Percentiles rank a stretch among this genome's conserved stretches.
Evolutionary conservation across 2,888 invertebrate species (phyloP).

Genomic region (Bhutanitis thaidina): DNA sequence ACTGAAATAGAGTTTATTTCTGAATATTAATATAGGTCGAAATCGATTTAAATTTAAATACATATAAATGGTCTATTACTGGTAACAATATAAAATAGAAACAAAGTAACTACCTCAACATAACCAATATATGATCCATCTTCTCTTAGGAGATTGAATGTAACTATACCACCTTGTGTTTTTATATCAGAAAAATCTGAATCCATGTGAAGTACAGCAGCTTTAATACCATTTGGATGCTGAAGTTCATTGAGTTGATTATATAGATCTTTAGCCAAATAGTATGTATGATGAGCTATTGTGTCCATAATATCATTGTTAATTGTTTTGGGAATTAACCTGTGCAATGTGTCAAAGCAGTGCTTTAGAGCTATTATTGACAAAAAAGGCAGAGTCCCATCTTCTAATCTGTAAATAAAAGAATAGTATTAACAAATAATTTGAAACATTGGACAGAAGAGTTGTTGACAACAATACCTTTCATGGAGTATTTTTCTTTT

Average conservation of each 20-base stretch:
- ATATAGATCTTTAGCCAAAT: conserved; percentile 87
- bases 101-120: no score
- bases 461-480: conserved; percentile 73
- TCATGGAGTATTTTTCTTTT: conserved; percentile 84
- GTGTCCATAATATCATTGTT: conserved; percentile 76
- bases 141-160: conserved; percentile 90
- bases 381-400: conserved; percentile 94
- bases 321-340: conserved; percentile 79
- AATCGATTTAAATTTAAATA: no score
- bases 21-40: no score
- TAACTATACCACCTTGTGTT: conserved; percentile 91
- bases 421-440: background rate
- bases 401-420: conserved; percentile 87
- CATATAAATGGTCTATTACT: no score
- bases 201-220: conserved; percentile 87
- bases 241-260: conserved; percentile 79
- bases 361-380: conserved; percentile 90
- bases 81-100: no score
- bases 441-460: background rate
- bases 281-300: conserved; percentile 87
- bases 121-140: conserved; percentile 92
- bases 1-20: conserved; percentile 67
- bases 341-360: conserved; percentile 88
- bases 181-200: conserved; percentile 80
- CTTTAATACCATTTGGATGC: conserved; percentile 86